phyloP scores from a whole-genome alignment of 1,140 invertebrate genomes.

The Rhynchophorus ferrugineus region DNA sequence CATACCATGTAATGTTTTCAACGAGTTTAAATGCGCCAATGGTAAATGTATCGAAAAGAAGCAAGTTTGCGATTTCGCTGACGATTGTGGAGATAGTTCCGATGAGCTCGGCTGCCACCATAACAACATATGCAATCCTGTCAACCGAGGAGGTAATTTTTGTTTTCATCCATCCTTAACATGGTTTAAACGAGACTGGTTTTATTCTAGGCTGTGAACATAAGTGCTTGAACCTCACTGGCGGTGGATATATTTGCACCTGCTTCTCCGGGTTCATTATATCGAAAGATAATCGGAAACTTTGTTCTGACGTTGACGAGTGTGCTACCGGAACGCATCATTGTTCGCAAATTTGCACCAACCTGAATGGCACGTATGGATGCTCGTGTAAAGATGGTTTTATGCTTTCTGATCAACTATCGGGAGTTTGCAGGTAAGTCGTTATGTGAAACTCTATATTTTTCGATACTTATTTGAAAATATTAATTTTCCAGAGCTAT shows the following conservation, averaged over 20 bases:
- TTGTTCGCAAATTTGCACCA: constrained; percentile 87
- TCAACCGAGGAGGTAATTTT: constrained; percentile 58
- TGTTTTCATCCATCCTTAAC: neutral
- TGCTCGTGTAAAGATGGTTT: constrained; percentile 84
- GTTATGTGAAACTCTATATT: too few species aligned
- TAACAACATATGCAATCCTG: constrained; percentile 61
- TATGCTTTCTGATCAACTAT: constrained; percentile 60
- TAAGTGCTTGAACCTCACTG: constrained; percentile 77
- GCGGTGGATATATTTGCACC: constrained; percentile 79
- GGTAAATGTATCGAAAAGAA: constrained; percentile 75
- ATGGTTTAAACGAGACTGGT: neutral
- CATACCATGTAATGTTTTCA: constrained; percentile 63
- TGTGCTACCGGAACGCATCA: constrained; percentile 74
- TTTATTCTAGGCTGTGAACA: constrained; percentile 67
- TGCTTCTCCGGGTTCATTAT: constrained; percentile 83
- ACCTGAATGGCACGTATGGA: constrained; percentile 85
- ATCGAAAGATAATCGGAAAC: constrained; percentile 62
- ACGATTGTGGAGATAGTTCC: constrained; percentile 77
- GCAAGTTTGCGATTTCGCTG: constrained; percentile 76
- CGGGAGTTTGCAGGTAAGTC: constrained; percentile 60
- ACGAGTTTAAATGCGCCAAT: constrained; percentile 85
- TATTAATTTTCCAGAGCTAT: constrained; percentile 46
- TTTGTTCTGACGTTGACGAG: constrained; percentile 85
- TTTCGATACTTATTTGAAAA: neutral
- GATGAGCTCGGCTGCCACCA: constrained; percentile 88